These are phyloP conservation scores for Elachura formosa DNA, from an alignment of 2,113 vertebrate species.

Conservation along the genomic window DNA sequence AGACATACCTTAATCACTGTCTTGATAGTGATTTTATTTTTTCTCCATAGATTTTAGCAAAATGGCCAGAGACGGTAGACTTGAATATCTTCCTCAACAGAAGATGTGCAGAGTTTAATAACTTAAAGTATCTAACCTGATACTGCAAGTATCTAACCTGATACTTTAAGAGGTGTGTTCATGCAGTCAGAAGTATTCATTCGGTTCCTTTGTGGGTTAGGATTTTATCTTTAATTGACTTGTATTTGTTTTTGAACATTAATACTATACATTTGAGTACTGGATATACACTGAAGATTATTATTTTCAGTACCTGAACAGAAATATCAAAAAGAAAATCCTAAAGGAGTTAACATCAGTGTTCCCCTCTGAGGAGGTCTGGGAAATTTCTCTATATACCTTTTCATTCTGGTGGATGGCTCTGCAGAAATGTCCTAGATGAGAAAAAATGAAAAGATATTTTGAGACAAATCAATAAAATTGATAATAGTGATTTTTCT, in stretches of 20 bases:
- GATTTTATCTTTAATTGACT: background rate
- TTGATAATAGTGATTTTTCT: background rate
- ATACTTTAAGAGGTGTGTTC: background rate
- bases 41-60: background rate
- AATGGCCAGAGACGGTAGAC: background rate
- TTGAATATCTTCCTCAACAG: background rate
- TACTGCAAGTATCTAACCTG: background rate
- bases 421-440: background rate
- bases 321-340: background rate
- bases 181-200: background rate
- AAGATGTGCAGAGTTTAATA: background rate
- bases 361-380: background rate
- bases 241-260: background rate
- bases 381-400: background rate
- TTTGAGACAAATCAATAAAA: background rate
- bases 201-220: background rate
- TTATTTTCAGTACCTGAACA: background rate
- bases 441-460: background rate
- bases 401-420: background rate
- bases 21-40: background rate
- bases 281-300: background rate
- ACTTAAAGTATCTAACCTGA: too few species aligned
- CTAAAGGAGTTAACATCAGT: background rate
- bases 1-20: background rate
- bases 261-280: background rate